These are phyloP conservation scores for Acanthurus tractus DNA, from an alignment of 2,797 vertebrate genomes.

Conservation along the genomic window DNA sequence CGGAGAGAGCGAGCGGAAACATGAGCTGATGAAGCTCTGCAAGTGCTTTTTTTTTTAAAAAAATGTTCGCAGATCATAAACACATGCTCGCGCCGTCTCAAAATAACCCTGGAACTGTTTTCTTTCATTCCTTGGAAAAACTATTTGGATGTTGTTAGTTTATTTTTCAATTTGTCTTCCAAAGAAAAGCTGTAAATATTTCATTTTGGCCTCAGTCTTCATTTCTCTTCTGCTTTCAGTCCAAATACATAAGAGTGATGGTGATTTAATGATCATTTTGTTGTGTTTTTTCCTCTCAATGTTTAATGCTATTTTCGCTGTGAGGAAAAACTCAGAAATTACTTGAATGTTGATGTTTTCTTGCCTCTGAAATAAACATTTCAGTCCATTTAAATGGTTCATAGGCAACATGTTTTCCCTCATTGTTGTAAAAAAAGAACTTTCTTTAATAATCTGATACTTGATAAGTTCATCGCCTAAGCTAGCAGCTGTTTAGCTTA, in stretches of 20 bases:
- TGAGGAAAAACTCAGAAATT: neutral
- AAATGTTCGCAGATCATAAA: constrained; percentile 3
- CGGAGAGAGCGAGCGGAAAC: neutral
- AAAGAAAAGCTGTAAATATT: neutral
- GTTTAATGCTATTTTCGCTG: no score
- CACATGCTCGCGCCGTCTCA: neutral
- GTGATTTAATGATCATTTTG: neutral
- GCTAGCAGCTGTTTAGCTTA: neutral
- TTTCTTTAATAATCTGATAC: no score
- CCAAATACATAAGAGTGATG: neutral
- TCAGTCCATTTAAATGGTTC: neutral
- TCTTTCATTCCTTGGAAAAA: neutral
- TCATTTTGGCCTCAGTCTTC: neutral
- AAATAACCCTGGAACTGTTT: neutral
- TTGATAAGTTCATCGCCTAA: no score
- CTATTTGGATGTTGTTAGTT: neutral
- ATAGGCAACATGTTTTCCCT: neutral
- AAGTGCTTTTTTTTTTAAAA: constrained; percentile 17
- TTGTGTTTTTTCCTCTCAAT: neutral
- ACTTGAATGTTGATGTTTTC: neutral
- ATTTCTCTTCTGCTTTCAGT: neutral
- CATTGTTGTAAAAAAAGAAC: neutral
- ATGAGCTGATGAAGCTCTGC: constrained; percentile 23
- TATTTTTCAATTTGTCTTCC: neutral
- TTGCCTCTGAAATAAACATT: neutral